A percentile compares a stretch with the other conserved stretches of the same genome.
Conservation (phyloP, 2,113 vertebrate genomes). For the Myiozetetes cayanensis region DNA sequence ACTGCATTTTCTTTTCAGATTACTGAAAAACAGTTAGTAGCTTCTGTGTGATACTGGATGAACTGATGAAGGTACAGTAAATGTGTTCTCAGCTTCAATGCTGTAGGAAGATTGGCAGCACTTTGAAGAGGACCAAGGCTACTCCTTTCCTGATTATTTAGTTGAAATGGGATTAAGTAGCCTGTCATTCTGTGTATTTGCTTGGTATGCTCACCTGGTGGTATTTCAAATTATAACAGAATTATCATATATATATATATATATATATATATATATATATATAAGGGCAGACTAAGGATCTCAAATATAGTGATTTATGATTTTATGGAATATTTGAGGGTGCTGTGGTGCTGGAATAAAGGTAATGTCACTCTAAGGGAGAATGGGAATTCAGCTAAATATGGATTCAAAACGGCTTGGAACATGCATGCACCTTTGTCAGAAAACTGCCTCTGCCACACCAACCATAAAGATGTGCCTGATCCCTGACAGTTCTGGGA, state of each 20-base stretch:
- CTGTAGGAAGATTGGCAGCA: not conserved
- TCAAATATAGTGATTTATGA: not conserved
- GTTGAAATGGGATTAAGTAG: not conserved
- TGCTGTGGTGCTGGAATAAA: not conserved
- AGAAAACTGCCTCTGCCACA: not conserved
- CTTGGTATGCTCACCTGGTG: rapidly evolving
- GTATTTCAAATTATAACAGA: not conserved
- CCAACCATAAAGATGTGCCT: not conserved
- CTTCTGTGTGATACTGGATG: not conserved
- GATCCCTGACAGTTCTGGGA: too few species aligned
- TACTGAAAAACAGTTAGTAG: not conserved
- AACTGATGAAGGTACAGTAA: not conserved
- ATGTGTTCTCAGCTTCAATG: not conserved
- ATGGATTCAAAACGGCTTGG: not conserved
- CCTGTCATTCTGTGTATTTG: not conserved
- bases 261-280: too few species aligned
- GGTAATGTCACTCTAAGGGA: not conserved
- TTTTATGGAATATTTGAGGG: not conserved
- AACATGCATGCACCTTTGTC: rapidly evolving
- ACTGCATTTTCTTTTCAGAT: not conserved
- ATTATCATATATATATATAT: not conserved
- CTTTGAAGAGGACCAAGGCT: not conserved
- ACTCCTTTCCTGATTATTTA: not conserved
- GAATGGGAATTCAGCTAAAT: not conserved
- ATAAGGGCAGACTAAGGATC: too few species aligned